A percentile compares a stretch with the other conserved stretches of the same genome.
phyloP scores from a whole-genome alignment of 1,140 invertebrate genomes.

The Aplysia californica region DNA sequence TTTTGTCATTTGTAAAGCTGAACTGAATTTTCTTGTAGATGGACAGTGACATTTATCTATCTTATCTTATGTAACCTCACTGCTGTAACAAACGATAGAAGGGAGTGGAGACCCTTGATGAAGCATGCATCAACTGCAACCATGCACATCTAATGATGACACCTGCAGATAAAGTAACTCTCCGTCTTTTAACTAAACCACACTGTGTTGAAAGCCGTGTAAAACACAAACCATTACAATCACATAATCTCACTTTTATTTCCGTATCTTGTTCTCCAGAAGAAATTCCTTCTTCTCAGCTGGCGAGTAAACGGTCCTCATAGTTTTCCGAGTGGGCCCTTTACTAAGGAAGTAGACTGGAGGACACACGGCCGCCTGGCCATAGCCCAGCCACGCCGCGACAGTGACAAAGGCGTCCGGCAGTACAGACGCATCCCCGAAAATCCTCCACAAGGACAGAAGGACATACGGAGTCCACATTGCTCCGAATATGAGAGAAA shows the following conservation, averaged over 20 bases:
- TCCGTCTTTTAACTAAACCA: too few relatives aligned
- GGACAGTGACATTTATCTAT: too few relatives aligned
- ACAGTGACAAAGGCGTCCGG: conserved; percentile 38
- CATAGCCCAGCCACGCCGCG: conserved; percentile 50
- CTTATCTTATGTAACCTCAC: too few relatives aligned
- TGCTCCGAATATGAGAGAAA: conserved; percentile 40
- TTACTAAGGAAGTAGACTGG: conserved; percentile 41
- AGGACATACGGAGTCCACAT: conserved; percentile 54
- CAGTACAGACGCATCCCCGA: conserved; percentile 31
- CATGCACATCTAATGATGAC: too few relatives aligned
- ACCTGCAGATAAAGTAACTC: too few relatives aligned
- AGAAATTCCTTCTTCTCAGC: conserved; percentile 36
- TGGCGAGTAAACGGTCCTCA: conserved; percentile 19
- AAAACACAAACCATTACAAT: too few relatives aligned
- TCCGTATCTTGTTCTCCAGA: conserved; percentile 30
- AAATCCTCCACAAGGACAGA: conserved; percentile 48
- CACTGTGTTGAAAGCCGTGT: too few relatives aligned
- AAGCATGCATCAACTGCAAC: too few relatives aligned
- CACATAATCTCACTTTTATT: conserved; percentile 19
- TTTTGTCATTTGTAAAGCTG: too few relatives aligned
- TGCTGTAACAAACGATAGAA: too few relatives aligned
- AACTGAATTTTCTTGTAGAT: too few relatives aligned
- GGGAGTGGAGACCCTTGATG: too few relatives aligned
- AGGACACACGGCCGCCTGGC: conserved; percentile 52
- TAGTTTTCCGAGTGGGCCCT: conserved; percentile 18